Base-by-base conservation (phyloP, 2,797 vertebrate genomes). In the Danio jaintianensis region DNA sequence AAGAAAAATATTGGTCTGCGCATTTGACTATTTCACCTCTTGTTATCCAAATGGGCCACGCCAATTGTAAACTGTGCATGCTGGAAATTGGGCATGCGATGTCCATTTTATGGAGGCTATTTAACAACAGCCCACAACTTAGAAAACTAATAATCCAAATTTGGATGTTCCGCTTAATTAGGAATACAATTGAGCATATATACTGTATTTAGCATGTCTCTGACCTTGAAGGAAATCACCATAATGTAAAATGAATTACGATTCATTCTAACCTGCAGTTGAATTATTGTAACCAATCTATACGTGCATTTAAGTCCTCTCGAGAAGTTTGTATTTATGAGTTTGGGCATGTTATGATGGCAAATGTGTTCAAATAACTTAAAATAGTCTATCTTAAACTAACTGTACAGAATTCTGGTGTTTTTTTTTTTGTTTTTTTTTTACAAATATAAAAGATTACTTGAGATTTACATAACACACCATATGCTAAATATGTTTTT, bases 61-160 rank as follows among this genome's bases (percentile, higher is more conserved):
- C 52, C 75, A 75, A 56, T 56, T 75, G 58, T 40, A 71, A 73
- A 64, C 64, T 50, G 75, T 62, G 20, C 71, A 70, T 15, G 69
- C 64, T 70, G 58, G 16, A 79, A 79, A 62, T 76, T 79, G 50
- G 58, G 59, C 55, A 22, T 72, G 53, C 10, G 59, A 61, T 62
- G n/a, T 55, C 7, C 22, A 48, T 78, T 78, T 79, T 79, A 67
- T 43, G 6, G 45, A 61, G 66, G 29, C 52, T 71, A 50, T 42
- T 82, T 77, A 64, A 79, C 6, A 16, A 29, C 16, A 72, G 13
- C 56, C 55, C 50, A 50, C 70, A 75, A 79, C 69, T 78, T 69
- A 84, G 61, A 47, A 71, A 64, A 18, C 7, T 61, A 69, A 73
- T 62, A 38, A 59, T 66, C 58, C 52, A 55, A 29, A 68, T 78